Percentiles rank a stretch among this genome's conserved stretches.
Evolutionary conservation across 2,888 invertebrate genomes (phyloP).

Genomic region (Xestia c-nigrum): DNA sequence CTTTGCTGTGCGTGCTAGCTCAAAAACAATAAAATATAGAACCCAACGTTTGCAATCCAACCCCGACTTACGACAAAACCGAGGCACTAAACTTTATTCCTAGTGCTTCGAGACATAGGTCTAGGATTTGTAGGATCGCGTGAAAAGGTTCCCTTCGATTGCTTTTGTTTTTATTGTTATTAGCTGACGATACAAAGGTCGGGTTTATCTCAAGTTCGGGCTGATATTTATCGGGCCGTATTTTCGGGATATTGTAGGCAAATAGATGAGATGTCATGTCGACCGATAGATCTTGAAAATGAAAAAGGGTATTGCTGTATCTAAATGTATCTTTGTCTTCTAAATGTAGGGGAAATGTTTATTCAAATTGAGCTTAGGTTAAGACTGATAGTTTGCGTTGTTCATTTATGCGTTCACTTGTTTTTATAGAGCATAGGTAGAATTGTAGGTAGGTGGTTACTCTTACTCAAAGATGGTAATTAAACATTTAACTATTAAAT

Average conservation of each 20-base stretch:
- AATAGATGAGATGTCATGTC: constrained; percentile 30
- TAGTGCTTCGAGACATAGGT: constrained; percentile 26
- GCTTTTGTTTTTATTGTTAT: constrained; percentile 66
- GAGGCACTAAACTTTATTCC: constrained; percentile 46
- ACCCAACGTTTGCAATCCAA: constrained; percentile 10
- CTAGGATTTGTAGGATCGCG: constrained; percentile 31
- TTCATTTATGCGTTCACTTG: not conserved
- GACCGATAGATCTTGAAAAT: constrained; percentile 6
- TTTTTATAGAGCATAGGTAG: not conserved
- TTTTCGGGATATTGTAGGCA: constrained; percentile 32
- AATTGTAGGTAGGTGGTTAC: not conserved
- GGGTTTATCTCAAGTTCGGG: constrained; percentile 38
- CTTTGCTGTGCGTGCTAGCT: not conserved
- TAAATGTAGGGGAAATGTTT: not conserved
- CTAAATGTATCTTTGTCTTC: not conserved
- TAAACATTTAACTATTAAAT: not conserved
- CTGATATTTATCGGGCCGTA: constrained; percentile 28
- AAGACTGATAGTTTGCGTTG: not conserved
- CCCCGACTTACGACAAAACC: constrained; percentile 2
- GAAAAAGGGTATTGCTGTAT: constrained; percentile 3
- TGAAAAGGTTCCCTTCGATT: constrained; percentile 52
- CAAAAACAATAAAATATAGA: constrained; percentile 1
- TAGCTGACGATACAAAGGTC: constrained; percentile 46
- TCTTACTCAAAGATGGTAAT: not conserved
- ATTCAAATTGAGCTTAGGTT: not conserved